Evolutionary conservation across 2,113 vertebrate species (phyloP).

Genomic region (Amphilophus citrinellus): DNA sequence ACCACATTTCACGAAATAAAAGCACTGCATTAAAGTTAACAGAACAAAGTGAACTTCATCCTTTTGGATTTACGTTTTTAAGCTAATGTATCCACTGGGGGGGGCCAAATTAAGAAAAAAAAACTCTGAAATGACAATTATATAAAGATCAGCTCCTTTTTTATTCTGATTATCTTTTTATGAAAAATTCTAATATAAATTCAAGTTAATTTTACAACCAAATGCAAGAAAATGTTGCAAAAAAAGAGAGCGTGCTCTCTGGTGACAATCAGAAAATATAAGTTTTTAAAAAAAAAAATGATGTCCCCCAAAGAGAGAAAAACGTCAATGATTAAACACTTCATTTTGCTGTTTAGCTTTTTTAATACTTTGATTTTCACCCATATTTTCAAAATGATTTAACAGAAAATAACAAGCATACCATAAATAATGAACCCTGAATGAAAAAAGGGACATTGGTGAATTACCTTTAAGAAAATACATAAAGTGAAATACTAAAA

Average conservation of each 20-base stretch:
- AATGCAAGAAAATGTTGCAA: not conserved
- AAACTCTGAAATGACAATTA: not conserved
- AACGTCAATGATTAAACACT: not conserved
- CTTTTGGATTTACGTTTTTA: not conserved
- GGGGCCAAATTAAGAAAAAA: too few species aligned
- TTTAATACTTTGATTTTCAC: not conserved
- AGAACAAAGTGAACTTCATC: constrained; percentile 1
- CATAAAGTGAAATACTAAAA: not conserved
- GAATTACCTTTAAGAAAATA: not conserved
- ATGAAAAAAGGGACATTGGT: not conserved
- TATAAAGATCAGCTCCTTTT: not conserved
- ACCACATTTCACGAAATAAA: not conserved
- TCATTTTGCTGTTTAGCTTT: not conserved
- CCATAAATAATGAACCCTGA: constrained; percentile 13
- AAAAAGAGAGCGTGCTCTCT: not conserved
- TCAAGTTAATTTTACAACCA: not conserved
- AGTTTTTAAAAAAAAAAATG: not conserved
- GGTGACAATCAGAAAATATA: not conserved
- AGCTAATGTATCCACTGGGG: too few species aligned
- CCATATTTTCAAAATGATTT: not conserved
- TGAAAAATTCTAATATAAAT: not conserved
- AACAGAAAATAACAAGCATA: not conserved
- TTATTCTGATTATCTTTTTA: not conserved
- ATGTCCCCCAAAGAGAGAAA: not conserved
- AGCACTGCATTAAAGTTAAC: not conserved